Percentiles rank a stretch among this genome's conserved stretches.
Evolutionary conservation across 2,888 invertebrate genomes (phyloP).

Genomic region (Lochmaea crataegi): DNA sequence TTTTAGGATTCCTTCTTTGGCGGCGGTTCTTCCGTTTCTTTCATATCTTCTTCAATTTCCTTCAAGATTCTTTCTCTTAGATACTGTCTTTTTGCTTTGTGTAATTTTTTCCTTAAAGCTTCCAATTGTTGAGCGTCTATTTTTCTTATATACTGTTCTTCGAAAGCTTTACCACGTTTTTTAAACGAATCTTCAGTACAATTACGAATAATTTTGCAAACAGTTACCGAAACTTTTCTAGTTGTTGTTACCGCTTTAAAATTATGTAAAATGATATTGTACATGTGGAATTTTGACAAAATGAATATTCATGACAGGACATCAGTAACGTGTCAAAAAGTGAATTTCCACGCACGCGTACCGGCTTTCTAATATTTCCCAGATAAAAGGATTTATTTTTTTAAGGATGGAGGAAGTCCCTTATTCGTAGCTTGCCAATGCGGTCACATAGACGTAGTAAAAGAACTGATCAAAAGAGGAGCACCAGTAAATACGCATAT

Average conservation of each 20-base stretch:
- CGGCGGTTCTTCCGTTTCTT: constrained; percentile 25
- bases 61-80: constrained; percentile 17
- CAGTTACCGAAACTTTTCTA: not conserved
- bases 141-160: constrained; percentile 46
- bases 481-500: constrained; percentile 84
- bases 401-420: constrained; percentile 94
- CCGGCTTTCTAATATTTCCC: too few relatives aligned
- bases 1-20: constrained; percentile 12
- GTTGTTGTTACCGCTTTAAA: not conserved
- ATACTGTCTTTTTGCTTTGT: constrained; percentile 27
- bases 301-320: constrained; percentile 5
- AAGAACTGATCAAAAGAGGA: constrained; percentile 84
- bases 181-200: constrained; percentile 39
- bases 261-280: not conserved
- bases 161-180: constrained; percentile 47
- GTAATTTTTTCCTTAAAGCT: constrained; percentile 40
- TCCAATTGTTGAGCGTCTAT: constrained; percentile 40
- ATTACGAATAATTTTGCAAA: not conserved
- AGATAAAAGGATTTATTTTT: constrained; percentile 44
- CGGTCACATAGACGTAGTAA: constrained; percentile 88
- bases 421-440: constrained; percentile 93
- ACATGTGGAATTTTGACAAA: constrained; percentile 2
- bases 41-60: constrained; percentile 29
- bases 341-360: too few relatives aligned
- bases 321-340: too few relatives aligned